These are phyloP conservation scores for Ascidia mentula DNA, from an alignment of 23 tunicate genomes.

Conservation along the genomic window DNA sequence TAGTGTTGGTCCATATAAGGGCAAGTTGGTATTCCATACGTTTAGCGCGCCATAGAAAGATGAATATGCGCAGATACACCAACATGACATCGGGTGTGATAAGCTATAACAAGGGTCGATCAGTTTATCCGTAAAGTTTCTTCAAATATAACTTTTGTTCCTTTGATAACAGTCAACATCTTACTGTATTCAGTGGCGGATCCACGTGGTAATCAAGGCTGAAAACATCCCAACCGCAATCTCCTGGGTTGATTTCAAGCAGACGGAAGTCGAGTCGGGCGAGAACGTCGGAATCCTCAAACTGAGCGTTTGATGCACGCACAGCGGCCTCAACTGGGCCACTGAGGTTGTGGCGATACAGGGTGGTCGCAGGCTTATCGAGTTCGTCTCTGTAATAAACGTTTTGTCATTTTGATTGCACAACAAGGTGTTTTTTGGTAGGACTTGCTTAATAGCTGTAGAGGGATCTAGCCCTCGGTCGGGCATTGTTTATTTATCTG, in stretches of 20 bases:
- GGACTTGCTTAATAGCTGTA: too few species aligned
- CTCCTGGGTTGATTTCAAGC: conserved; percentile 91
- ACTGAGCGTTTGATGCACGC: conserved; percentile 87
- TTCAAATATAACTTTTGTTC: too few species aligned
- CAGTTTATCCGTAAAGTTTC: background rate
- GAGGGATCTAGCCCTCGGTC: too few species aligned
- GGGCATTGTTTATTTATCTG: too few species aligned
- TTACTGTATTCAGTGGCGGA: conserved; percentile 84
- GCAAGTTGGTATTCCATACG: conserved; percentile 93
- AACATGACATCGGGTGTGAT: conserved; percentile 88
- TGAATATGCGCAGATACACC: conserved; percentile 80
- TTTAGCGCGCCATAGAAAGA: conserved; percentile 91
- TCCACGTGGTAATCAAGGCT: conserved; percentile 86
- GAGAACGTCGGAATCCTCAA: conserved; percentile 90
- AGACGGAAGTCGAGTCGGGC: conserved; percentile 80
- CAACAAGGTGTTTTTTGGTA: too few species aligned
- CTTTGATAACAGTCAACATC: background rate
- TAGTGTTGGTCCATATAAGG: conserved; percentile 75
- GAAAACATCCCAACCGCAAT: conserved; percentile 96
- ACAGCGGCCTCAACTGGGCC: conserved; percentile 90
- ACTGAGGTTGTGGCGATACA: conserved; percentile 87
- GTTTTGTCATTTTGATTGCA: background rate
- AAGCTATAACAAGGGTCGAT: conserved; percentile 8
- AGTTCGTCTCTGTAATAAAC: conserved; percentile 75
- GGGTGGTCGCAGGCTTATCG: conserved; percentile 63